Evolutionary conservation across 2,797 vertebrate genomes (phyloP).

Genomic region (Streptopelia turtur): DNA sequence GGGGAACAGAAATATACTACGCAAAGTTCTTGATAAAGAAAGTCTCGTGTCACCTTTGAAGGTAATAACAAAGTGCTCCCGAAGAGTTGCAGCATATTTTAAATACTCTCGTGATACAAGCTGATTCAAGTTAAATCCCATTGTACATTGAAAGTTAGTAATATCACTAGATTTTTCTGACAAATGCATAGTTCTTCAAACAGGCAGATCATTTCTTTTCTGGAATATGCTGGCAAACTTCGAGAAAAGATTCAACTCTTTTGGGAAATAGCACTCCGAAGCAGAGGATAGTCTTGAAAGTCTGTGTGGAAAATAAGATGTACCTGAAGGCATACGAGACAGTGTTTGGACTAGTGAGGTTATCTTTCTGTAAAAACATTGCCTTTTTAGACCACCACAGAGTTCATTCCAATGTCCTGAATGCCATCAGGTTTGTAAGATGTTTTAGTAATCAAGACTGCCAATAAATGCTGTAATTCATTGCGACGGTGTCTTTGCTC

Average conservation of each 20-base stretch:
- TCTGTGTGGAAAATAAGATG: background rate
- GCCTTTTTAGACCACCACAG: background rate
- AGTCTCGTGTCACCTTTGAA: background rate
- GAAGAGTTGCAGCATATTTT: background rate
- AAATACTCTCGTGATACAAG: background rate
- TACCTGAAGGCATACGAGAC: background rate
- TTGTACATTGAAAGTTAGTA: background rate
- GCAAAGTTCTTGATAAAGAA: background rate
- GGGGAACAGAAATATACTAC: background rate
- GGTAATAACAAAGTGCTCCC: background rate
- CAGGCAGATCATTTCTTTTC: background rate
- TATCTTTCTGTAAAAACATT: background rate
- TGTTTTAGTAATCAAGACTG: background rate
- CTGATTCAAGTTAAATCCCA: background rate
- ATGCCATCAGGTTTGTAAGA: background rate
- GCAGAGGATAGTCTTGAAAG: background rate
- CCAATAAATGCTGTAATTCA: background rate
- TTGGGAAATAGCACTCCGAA: background rate
- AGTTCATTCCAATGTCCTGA: background rate
- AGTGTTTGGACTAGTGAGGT: background rate
- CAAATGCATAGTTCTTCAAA: background rate
- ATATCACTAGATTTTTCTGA: background rate
- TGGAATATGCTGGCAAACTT: background rate
- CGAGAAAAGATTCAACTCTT: background rate
- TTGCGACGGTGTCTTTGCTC: background rate